Conservation (phyloP, 1,140 invertebrate species). For the Hylaeus volcanicus region DNA sequence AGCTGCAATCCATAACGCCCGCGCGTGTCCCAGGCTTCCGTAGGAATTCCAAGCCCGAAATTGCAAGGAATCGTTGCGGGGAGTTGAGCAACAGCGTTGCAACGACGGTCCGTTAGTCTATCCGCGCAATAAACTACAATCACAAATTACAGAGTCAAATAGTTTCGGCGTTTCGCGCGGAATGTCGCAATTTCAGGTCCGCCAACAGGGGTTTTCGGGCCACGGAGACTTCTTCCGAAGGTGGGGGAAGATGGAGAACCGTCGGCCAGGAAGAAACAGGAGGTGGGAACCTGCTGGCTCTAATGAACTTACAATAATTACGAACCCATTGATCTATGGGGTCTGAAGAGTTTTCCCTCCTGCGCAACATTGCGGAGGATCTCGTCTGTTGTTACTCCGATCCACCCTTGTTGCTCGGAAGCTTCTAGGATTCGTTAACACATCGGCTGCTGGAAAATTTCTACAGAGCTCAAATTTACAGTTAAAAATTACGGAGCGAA, state of each 20-base stretch:
- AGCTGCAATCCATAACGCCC: slow-evolving; percentile 57
- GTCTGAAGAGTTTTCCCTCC: slow-evolving; percentile 70
- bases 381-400: slow-evolving; percentile 20
- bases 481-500: too few species aligned
- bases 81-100: slow-evolving; percentile 64
- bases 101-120: slow-evolving; percentile 73
- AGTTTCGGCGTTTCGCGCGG: slow-evolving; percentile 80
- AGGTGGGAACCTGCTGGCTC: slow-evolving; percentile 61
- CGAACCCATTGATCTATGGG: slow-evolving; percentile 80
- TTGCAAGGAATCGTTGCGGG: slow-evolving; percentile 64
- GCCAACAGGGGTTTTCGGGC: slow-evolving; percentile 71
- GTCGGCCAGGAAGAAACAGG: slow-evolving; percentile 49
- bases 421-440: too few species aligned
- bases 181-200: slow-evolving; percentile 81
- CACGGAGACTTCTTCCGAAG: slow-evolving; percentile 61
- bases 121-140: slow-evolving; percentile 81
- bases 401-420: slow-evolving; percentile 2
- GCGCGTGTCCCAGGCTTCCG: slow-evolving; percentile 52
- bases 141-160: slow-evolving; percentile 81
- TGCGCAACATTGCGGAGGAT: slow-evolving; percentile 60
- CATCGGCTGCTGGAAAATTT: too few species aligned
- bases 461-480: too few species aligned
- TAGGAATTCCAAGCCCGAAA: slow-evolving; percentile 65
- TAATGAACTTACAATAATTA: slow-evolving; percentile 81
- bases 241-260: slow-evolving; percentile 51